These are phyloP conservation scores for Melanotaenia boesemani DNA, from an alignment of 2,797 vertebrate species.

Conservation along the genomic window DNA sequence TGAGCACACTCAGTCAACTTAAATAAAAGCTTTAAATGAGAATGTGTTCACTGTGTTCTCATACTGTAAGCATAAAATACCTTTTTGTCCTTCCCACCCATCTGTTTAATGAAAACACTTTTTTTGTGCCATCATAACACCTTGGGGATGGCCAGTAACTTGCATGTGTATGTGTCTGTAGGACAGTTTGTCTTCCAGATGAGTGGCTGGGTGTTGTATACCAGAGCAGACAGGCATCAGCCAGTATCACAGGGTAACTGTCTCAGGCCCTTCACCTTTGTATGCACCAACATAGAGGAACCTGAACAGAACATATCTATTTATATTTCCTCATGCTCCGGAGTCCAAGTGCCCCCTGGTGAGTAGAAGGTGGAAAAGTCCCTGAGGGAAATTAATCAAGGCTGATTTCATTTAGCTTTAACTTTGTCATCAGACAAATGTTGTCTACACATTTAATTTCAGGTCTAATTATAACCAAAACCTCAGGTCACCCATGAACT, in stretches of 20 bases:
- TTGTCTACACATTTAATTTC: constrained; percentile 27
- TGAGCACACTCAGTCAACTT: constrained; percentile 32
- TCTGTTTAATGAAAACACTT: constrained; percentile 55
- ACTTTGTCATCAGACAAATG: constrained; percentile 37
- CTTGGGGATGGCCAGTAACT: constrained; percentile 45
- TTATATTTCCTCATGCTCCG: constrained; percentile 41
- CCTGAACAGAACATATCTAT: constrained; percentile 41
- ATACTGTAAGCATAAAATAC: constrained; percentile 46
- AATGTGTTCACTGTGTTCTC: constrained; percentile 42
- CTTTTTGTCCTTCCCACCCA: constrained; percentile 62
- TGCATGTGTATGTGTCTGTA: constrained; percentile 19
- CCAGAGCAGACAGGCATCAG: constrained; percentile 47
- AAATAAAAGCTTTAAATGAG: constrained; percentile 38
- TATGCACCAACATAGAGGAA: constrained; percentile 29
- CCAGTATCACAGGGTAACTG: constrained; percentile 57
- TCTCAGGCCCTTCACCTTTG: constrained; percentile 55
- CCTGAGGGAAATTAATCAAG: constrained; percentile 5
- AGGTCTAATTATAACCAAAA: constrained; percentile 40
- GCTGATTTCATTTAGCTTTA: constrained; percentile 33
- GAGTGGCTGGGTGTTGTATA: constrained; percentile 53
- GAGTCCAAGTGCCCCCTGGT: constrained; percentile 68
- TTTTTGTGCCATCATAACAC: constrained; percentile 35
- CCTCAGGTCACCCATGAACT: constrained; percentile 35
- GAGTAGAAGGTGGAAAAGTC: constrained; percentile 49
- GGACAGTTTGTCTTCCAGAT: constrained; percentile 61